A percentile compares a stretch with the other conserved stretches of the same genome.
These are phyloP conservation scores for Patella vulgata DNA, from an alignment of 1,140 invertebrate genomes.

Conservation along the genomic window DNA sequence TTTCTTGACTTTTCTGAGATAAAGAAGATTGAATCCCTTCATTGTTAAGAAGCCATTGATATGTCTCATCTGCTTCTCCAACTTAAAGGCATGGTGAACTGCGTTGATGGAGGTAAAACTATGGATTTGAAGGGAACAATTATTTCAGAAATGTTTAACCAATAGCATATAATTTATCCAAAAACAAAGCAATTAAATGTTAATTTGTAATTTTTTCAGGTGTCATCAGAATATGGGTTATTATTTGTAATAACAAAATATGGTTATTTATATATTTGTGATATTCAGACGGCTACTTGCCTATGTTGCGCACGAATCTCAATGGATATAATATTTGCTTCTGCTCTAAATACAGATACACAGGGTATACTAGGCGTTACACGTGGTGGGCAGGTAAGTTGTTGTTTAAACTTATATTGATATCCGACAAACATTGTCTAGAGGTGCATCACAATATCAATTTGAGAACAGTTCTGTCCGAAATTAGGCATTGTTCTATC, in stretches of 20 bases:
- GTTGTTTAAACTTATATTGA: not conserved
- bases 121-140: too few relatives aligned
- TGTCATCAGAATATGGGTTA: constrained; percentile 61
- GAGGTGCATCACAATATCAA: not conserved
- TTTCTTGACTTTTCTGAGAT: too few relatives aligned
- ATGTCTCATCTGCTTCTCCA: too few relatives aligned
- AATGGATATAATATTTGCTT: constrained; percentile 62
- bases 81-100: too few relatives aligned
- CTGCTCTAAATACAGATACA: constrained; percentile 62
- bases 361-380: constrained; percentile 65
- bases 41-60: too few relatives aligned
- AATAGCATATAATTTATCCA: too few relatives aligned
- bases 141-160: too few relatives aligned
- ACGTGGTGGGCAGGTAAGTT: constrained; percentile 62
- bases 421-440: not conserved
- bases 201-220: constrained; percentile 45
- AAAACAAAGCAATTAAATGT: too few relatives aligned
- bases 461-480: not conserved
- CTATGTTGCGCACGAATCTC: constrained; percentile 60
- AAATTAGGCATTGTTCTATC: too few relatives aligned
- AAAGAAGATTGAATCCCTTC: too few relatives aligned
- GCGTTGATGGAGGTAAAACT: too few relatives aligned
- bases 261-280: constrained; percentile 65
- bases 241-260: constrained; percentile 67
- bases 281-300: constrained; percentile 64